Percentiles rank a stretch among this genome's conserved stretches.
Evolutionary conservation across 2,113 vertebrate species (phyloP).

Genomic region (Setophaga petechia): DNA sequence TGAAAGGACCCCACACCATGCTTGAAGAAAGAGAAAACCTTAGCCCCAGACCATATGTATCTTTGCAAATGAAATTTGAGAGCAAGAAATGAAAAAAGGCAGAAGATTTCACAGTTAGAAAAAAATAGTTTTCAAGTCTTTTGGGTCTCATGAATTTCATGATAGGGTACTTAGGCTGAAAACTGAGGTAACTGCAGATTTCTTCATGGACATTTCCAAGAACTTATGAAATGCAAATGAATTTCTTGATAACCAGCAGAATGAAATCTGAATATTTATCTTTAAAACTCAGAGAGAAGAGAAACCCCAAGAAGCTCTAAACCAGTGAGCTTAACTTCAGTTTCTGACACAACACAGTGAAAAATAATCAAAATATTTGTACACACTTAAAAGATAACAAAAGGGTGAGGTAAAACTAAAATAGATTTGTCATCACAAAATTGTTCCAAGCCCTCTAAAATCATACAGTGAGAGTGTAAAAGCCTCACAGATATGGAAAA

Average conservation of each 20-base stretch:
- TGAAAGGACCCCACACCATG: background rate
- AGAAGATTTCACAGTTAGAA: background rate
- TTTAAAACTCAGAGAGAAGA: background rate
- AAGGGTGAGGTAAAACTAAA: background rate
- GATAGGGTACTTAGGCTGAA: background rate
- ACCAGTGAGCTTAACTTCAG: background rate
- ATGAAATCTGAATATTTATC: background rate
- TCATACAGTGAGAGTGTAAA: background rate
- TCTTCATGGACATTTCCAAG: background rate
- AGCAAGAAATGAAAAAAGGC: background rate
- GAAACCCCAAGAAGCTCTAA: background rate
- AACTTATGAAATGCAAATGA: slow-evolving; percentile 4
- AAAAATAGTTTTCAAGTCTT: background rate
- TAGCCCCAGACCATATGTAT: no score
- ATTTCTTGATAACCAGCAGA: background rate
- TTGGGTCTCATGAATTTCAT: slow-evolving; percentile 21
- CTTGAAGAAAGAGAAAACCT: background rate
- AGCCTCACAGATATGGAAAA: background rate
- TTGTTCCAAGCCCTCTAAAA: background rate
- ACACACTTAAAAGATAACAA: background rate
- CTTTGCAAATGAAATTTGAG: background rate
- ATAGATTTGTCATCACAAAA: background rate
- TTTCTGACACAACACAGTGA: background rate
- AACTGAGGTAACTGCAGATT: background rate
- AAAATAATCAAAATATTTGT: background rate